Evolutionary conservation across 1,140 invertebrate species (phyloP).

Genomic region (Thaumetopoea pityocampa): DNA sequence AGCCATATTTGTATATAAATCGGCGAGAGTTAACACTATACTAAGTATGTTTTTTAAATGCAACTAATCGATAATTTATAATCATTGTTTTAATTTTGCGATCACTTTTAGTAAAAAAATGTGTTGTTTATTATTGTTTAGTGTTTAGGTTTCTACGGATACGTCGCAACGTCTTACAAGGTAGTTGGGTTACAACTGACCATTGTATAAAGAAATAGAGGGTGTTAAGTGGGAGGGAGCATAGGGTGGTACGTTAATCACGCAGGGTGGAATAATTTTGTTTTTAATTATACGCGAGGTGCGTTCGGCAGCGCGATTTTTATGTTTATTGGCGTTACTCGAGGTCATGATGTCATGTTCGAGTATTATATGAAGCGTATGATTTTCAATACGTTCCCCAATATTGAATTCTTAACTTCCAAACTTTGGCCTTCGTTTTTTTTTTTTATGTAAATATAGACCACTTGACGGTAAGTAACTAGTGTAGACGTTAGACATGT

Average conservation of each 20-base stretch:
- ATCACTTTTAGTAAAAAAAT: conserved; percentile 23
- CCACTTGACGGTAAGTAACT: too few species aligned
- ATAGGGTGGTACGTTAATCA: conserved; percentile 46
- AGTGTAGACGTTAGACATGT: too few species aligned
- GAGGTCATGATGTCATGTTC: conserved; percentile 34
- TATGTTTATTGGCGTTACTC: conserved; percentile 38
- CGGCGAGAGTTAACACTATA: too few species aligned
- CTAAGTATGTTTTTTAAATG: too few species aligned
- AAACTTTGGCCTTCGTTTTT: too few species aligned
- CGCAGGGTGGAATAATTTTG: conserved; percentile 63
- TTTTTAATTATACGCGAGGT: conserved; percentile 61
- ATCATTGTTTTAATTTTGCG: conserved; percentile 2
- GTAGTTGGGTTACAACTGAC: conserved; percentile 57
- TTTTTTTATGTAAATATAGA: too few species aligned
- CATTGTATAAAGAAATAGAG: conserved; percentile 54
- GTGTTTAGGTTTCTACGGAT: conserved; percentile 64
- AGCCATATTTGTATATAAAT: too few species aligned
- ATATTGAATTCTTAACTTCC: too few species aligned
- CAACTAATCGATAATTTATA: too few species aligned
- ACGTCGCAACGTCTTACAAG: conserved; percentile 54
- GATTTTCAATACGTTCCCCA: too few species aligned
- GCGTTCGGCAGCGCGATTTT: conserved; percentile 49
- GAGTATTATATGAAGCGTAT: conserved; percentile 2
- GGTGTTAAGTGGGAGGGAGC: conserved; percentile 26
- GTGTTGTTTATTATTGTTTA: conserved; percentile 71